A percentile compares a stretch with the other conserved stretches of the same genome.
Evolutionary conservation across 2,797 vertebrate genomes (phyloP).

Genomic region (Micrastur ruficollis): DNA sequence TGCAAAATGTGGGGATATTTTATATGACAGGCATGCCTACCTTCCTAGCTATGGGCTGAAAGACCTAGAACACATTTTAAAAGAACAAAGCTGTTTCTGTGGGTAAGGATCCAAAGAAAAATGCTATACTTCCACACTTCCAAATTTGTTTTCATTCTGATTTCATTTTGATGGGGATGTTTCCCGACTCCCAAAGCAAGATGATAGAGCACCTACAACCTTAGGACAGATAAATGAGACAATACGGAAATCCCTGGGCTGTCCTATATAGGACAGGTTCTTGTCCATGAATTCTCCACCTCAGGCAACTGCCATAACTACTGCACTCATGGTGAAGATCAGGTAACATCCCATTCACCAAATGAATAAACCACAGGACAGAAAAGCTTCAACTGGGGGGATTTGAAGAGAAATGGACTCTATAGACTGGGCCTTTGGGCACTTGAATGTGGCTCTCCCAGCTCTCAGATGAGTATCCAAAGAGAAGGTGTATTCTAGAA

Average conservation of each 20-base stretch:
- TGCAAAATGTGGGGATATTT: not conserved
- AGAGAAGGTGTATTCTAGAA: not conserved
- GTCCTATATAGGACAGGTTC: not conserved
- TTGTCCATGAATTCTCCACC: not conserved
- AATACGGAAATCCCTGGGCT: not conserved
- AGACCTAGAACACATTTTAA: not conserved
- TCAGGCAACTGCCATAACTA: not conserved
- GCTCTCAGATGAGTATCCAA: not conserved
- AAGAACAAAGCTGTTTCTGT: not conserved
- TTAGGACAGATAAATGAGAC: not conserved
- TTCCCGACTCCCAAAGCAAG: not conserved
- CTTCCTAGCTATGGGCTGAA: not conserved
- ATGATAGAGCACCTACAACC: not conserved
- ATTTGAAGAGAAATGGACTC: not conserved
- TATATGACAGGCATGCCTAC: not conserved
- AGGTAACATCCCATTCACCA: not conserved
- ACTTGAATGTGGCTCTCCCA: not conserved
- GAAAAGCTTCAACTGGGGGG: not conserved
- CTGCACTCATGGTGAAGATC: not conserved
- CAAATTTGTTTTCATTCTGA: not conserved
- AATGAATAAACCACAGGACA: not conserved
- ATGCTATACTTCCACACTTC: not conserved
- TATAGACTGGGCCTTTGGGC: not conserved
- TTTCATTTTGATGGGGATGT: not conserved
- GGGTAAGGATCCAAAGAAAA: not conserved